Percentiles rank a stretch among this genome's conserved stretches.
phyloP scores from a whole-genome alignment of 2,797 vertebrate species.

The Malacoraja senta region DNA sequence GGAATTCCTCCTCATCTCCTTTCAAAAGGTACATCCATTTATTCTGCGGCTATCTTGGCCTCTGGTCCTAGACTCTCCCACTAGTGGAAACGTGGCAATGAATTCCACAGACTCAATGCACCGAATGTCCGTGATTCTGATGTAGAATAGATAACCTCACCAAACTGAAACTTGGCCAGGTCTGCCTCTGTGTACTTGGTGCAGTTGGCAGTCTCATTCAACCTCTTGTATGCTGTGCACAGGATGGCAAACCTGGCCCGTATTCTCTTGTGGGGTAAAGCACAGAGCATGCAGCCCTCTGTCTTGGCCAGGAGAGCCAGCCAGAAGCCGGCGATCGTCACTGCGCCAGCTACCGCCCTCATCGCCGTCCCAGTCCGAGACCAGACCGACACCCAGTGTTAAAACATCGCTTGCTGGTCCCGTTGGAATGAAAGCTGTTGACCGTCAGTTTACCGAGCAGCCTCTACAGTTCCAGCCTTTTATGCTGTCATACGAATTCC shows the following conservation, averaged over 20 bases:
- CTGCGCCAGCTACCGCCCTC: neutral
- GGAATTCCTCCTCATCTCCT: too few relatives aligned
- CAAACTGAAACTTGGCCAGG: neutral
- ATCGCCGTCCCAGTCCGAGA: neutral
- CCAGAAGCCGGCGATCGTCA: neutral
- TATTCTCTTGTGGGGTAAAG: neutral
- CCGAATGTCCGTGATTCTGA: neutral
- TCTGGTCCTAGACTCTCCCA: too few relatives aligned
- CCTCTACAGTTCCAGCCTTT: neutral
- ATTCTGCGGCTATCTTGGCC: too few relatives aligned
- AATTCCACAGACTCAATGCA: too few relatives aligned
- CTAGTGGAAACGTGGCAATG: too few relatives aligned
- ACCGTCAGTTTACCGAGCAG: too few relatives aligned
- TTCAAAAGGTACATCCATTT: too few relatives aligned
- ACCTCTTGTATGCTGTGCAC: neutral
- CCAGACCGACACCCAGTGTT: neutral
- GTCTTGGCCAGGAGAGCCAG: neutral
- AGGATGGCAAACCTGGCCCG: neutral
- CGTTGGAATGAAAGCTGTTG: neutral
- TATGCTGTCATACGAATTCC: neutral
- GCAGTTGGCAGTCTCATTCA: neutral
- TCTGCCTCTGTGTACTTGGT: neutral
- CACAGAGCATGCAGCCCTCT: conserved; percentile 9
- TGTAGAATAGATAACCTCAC: conserved; percentile 4
- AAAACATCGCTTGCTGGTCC: neutral